Conservation (phyloP, 2,113 vertebrate species). For the Larimichthys crocea region DNA sequence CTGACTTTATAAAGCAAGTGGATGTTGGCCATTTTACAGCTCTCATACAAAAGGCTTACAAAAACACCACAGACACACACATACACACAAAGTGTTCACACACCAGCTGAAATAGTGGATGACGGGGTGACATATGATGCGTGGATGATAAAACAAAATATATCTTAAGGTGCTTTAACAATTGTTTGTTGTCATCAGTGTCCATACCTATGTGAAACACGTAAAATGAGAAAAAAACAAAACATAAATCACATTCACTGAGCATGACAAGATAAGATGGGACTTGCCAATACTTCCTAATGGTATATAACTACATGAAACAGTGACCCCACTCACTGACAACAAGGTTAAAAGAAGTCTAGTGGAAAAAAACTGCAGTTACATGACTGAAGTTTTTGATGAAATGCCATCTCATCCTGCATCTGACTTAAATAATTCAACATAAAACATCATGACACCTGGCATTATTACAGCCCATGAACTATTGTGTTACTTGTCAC, state of each 20-base stretch:
- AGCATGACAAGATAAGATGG: slow-evolving; percentile 25
- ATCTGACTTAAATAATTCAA: slow-evolving; percentile 62
- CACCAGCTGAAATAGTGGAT: slow-evolving; percentile 50
- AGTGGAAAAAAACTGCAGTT: slow-evolving; percentile 24
- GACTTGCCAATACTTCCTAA: slow-evolving; percentile 22
- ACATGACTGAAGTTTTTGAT: slow-evolving; percentile 10
- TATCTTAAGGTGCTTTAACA: slow-evolving; percentile 88
- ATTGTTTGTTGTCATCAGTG: slow-evolving; percentile 65
- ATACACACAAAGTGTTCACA: slow-evolving; percentile 71
- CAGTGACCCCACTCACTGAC: slow-evolving; percentile 48
- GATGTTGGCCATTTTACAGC: slow-evolving; percentile 83
- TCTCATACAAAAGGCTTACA: slow-evolving; percentile 92
- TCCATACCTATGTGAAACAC: slow-evolving; percentile 63
- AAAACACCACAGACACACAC: slow-evolving; percentile 84
- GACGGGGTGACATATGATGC: slow-evolving; percentile 40
- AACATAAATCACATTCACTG: slow-evolving; percentile 42
- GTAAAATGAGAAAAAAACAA: slow-evolving; percentile 38
- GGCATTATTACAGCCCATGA: slow-evolving; percentile 29
- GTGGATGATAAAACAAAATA: slow-evolving; percentile 74
- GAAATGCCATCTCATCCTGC: slow-evolving; percentile 25
- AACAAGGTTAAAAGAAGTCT: slow-evolving; percentile 25
- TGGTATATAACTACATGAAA: slow-evolving; percentile 41
- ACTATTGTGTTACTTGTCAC: not conserved
- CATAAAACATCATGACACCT: slow-evolving; percentile 44
- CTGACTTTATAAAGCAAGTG: slow-evolving; percentile 87